These are phyloP conservation scores for Pristionchus maxplancki DNA, from an alignment of 2,888 invertebrate genomes.

Conservation along the genomic window DNA sequence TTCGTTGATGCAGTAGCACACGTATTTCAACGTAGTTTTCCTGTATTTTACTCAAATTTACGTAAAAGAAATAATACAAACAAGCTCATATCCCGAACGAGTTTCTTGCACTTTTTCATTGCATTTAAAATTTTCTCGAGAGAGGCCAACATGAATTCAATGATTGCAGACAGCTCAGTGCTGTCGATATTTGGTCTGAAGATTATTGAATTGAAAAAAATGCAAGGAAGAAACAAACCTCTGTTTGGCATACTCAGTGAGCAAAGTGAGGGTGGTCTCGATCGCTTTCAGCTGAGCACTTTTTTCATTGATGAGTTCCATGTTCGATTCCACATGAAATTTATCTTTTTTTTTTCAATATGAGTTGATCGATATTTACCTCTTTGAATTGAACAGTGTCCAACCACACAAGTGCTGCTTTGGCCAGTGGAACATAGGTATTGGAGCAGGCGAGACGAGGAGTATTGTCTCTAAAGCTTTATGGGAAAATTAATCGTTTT, in stretches of 20 bases:
- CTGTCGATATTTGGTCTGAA: background rate
- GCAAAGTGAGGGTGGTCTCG: background rate
- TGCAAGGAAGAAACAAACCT: background rate
- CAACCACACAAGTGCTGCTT: background rate
- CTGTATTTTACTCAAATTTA: background rate
- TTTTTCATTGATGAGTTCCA: background rate
- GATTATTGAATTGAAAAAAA: background rate
- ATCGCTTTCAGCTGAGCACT: background rate
- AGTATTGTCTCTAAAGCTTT: background rate
- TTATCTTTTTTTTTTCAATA: background rate
- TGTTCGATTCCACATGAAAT: background rate
- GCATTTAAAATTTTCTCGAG: background rate
- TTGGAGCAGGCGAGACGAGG: background rate
- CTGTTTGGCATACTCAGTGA: background rate
- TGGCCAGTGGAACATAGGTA: background rate
- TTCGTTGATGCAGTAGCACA: background rate
- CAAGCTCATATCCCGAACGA: background rate
- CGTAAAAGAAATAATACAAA: background rate
- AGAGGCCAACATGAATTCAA: background rate
- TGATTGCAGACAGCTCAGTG: background rate
- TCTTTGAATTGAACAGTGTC: background rate
- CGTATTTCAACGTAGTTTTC: background rate
- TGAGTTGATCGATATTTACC: background rate
- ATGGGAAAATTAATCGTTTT: background rate
- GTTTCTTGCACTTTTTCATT: background rate